Percentiles rank a stretch among this genome's conserved stretches.
Evolutionary conservation across 2,797 vertebrate species (phyloP).

Genomic region (Rhyacichthys aspro): DNA sequence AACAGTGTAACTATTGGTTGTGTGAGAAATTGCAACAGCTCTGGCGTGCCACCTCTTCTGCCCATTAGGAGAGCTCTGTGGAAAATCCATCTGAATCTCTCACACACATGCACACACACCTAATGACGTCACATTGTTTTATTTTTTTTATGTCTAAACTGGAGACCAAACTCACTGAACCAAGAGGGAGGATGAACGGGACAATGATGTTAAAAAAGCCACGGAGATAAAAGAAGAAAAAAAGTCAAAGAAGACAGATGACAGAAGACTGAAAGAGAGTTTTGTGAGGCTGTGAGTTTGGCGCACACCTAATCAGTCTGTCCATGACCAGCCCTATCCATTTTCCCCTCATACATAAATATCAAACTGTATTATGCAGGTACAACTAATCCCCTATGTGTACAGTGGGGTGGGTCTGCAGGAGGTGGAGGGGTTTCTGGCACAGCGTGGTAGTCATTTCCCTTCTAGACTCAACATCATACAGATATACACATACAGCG

Average conservation of each 20-base stretch:
- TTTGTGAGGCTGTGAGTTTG: conserved; percentile 15
- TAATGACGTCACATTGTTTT: conserved; percentile 56
- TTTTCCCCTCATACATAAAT: conserved; percentile 70
- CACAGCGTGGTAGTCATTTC: conserved; percentile 75
- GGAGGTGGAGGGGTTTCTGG: conserved; percentile 53
- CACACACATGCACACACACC: conserved; percentile 58
- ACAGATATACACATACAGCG: conserved; percentile 58
- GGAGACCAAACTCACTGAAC: conserved; percentile 65
- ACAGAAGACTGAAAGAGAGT: conserved; percentile 30
- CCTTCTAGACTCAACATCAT: conserved; percentile 80
- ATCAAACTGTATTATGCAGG: conserved; percentile 67
- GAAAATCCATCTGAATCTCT: conserved; percentile 79
- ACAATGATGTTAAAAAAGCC: conserved; percentile 8
- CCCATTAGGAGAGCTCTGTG: conserved; percentile 74
- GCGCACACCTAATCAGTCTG: conserved; percentile 58
- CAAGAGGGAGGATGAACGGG: conserved; percentile 12
- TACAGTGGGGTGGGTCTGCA: conserved; percentile 34
- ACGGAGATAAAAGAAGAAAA: conserved; percentile 24
- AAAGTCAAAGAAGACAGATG: conserved; percentile 23
- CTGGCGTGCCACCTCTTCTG: conserved; percentile 54
- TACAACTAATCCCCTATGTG: conserved; percentile 65
- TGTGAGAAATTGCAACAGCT: conserved; percentile 27
- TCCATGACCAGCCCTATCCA: conserved; percentile 50
- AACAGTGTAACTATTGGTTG: background rate
- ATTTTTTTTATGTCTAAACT: conserved; percentile 58